A percentile compares a stretch with the other conserved stretches of the same genome.
Evolutionary conservation across 1,140 invertebrate species (phyloP).

Genomic region (Gonatopus flavifemur): DNA sequence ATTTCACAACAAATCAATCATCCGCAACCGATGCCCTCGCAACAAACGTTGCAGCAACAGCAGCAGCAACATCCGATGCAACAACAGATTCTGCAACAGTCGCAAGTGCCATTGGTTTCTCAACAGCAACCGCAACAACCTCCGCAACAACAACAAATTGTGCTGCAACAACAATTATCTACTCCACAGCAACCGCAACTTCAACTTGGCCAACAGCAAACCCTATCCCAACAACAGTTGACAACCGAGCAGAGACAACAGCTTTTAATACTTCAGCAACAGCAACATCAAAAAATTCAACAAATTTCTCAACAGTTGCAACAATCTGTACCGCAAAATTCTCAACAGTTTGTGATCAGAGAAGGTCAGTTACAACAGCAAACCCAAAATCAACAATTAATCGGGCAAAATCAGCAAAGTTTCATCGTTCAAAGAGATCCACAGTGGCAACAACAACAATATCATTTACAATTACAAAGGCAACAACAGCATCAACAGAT

Average conservation of each 20-base stretch:
- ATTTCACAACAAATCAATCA: constrained; percentile 23
- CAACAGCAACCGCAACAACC: constrained; percentile 35
- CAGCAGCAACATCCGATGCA: constrained; percentile 35
- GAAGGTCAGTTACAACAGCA: constrained; percentile 62
- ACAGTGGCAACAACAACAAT: constrained; percentile 61
- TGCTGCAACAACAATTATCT: constrained; percentile 41
- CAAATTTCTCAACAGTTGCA: constrained; percentile 57
- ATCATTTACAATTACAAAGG: constrained; percentile 50
- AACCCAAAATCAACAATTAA: constrained; percentile 51
- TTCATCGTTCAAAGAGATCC: constrained; percentile 60
- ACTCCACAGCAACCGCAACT: constrained; percentile 34
- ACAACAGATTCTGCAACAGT: constrained; percentile 47
- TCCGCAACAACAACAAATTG: constrained; percentile 34
- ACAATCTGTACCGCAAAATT: constrained; percentile 54
- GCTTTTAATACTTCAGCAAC: constrained; percentile 46
- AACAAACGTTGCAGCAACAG: constrained; percentile 39
- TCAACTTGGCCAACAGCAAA: constrained; percentile 37
- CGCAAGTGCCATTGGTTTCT: constrained; percentile 30
- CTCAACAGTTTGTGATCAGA: constrained; percentile 62
- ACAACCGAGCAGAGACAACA: constrained; percentile 52
- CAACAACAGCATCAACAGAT: constrained; percentile 58
- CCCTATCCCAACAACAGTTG: constrained; percentile 42
- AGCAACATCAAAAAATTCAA: constrained; percentile 54
- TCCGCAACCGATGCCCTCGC: constrained; percentile 25
- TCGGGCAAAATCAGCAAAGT: constrained; percentile 56